Percentiles rank a stretch among this genome's conserved stretches.
Evolutionary conservation across 2,113 vertebrate genomes (phyloP).

Genomic region (Leuciscus idus): DNA sequence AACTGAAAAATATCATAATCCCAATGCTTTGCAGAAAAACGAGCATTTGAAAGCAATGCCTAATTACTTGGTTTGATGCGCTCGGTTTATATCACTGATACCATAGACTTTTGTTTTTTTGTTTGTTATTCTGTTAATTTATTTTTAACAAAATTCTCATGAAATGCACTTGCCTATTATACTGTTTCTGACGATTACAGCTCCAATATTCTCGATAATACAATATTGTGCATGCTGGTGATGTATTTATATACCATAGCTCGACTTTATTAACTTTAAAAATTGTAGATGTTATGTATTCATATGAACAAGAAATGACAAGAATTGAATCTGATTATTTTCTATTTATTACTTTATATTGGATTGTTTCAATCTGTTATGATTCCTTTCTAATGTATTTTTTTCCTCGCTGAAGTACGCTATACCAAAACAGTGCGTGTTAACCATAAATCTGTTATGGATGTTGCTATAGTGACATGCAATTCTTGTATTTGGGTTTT

Average conservation of each 20-base stretch:
- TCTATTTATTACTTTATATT: conserved; percentile 86
- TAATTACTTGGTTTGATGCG: conserved; percentile 56
- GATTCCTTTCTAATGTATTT: conserved; percentile 67
- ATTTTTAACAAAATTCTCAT: conserved; percentile 65
- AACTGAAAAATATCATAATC: neutral
- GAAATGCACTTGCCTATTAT: conserved; percentile 95
- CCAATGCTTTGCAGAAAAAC: conserved; percentile 14
- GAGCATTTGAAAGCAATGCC: neutral
- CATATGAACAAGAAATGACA: conserved; percentile 90
- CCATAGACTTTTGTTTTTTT: conserved; percentile 73
- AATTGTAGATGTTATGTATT: conserved; percentile 98
- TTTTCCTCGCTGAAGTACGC: conserved; percentile 87
- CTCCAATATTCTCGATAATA: conserved; percentile 95
- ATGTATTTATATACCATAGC: conserved; percentile 99
- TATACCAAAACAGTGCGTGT: conserved; percentile 94
- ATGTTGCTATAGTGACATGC: conserved; percentile 93
- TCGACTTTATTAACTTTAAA: conserved; percentile 96
- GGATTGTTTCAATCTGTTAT: conserved; percentile 74
- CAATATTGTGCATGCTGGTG: conserved; percentile 99
- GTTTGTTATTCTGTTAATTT: conserved; percentile 32
- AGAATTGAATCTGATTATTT: conserved; percentile 89
- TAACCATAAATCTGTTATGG: conserved; percentile 94
- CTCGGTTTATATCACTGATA: conserved; percentile 79
- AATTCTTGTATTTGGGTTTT: conserved; percentile 83
- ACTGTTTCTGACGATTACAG: conserved; percentile 93